Conservation (phyloP, 2,113 vertebrate species). For the Muntiacus reevesi region DNA sequence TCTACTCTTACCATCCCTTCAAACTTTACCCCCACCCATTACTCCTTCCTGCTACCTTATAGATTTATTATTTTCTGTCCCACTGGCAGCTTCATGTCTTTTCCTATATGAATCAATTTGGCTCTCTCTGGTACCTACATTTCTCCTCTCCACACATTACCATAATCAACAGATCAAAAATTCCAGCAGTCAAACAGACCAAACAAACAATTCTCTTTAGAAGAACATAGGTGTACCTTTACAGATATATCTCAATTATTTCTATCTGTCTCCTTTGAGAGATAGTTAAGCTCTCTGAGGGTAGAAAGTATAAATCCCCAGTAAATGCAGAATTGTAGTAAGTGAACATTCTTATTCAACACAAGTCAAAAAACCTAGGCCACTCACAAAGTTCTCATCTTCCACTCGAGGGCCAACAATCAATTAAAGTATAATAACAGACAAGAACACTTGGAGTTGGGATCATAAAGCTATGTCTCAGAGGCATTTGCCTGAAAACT, state of each 20-base stretch:
- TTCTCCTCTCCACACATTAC: background rate
- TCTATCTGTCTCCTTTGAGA: background rate
- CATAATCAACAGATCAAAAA: constrained; percentile 5
- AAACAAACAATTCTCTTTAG: constrained; percentile 38
- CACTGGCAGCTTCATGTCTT: background rate
- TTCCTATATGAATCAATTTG: background rate
- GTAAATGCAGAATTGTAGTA: background rate
- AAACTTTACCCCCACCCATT: background rate
- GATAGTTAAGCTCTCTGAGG: background rate
- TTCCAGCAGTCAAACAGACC: background rate
- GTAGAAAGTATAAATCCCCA: background rate
- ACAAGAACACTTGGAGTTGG: background rate
- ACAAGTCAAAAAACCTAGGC: background rate
- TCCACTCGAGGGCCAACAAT: background rate
- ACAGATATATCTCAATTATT: background rate
- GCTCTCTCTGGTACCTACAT: background rate
- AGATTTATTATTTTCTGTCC: constrained; percentile 10
- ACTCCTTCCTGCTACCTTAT: background rate
- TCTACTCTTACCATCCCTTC: background rate
- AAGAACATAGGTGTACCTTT: background rate
- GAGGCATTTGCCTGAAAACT: constrained; percentile 23
- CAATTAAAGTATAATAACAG: background rate
- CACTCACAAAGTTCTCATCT: background rate
- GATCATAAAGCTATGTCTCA: constrained; percentile 1
- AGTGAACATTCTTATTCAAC: background rate